A percentile compares a stretch with the other conserved stretches of the same genome.
Evolutionary conservation across 1,140 invertebrate species (phyloP).

Genomic region (Branchinecta lynchi): DNA sequence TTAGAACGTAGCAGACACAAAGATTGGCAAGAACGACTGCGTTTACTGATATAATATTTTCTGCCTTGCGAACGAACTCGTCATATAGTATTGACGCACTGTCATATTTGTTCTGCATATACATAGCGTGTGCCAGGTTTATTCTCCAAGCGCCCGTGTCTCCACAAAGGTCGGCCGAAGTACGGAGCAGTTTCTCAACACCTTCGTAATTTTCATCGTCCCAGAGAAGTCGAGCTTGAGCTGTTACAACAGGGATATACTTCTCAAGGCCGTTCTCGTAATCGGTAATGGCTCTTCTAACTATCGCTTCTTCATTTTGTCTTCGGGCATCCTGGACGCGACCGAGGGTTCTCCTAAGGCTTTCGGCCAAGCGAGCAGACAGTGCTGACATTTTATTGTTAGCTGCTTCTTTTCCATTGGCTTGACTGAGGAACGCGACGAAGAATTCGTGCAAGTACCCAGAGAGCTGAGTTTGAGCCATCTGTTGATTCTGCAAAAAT

Average conservation of each 20-base stretch:
- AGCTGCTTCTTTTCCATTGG: constrained; percentile 92
- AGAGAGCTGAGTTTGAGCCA: constrained; percentile 21
- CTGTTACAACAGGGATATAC: constrained; percentile 90
- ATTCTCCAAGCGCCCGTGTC: constrained; percentile 93
- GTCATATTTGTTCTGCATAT: constrained; percentile 98
- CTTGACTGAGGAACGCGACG: constrained; percentile 91
- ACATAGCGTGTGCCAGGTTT: constrained; percentile 95
- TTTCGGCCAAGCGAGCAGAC: constrained; percentile 75
- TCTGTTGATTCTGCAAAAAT: not conserved
- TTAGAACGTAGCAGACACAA: constrained; percentile 99
- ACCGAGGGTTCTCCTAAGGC: constrained; percentile 50
- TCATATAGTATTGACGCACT: constrained; percentile 97
- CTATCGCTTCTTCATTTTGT: constrained; percentile 69
- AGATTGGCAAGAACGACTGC: constrained; percentile 94
- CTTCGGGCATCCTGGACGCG: constrained; percentile 61
- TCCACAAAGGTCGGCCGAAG: constrained; percentile 94
- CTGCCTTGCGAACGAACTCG: constrained; percentile 53
- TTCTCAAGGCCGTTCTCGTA: constrained; percentile 81
- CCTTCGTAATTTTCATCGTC: constrained; percentile 88
- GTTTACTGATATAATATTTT: constrained; percentile 74
- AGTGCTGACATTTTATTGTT: constrained; percentile 94
- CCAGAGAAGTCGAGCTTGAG: constrained; percentile 98
- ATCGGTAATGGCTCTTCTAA: constrained; percentile 77
- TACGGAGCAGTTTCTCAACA: constrained; percentile 85
- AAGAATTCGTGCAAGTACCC: constrained; percentile 75